These are phyloP conservation scores for fruit fly (Drosophila melanogaster) DNA, from an alignment of 1,140 invertebrate species.

Conservation along the genomic window Release_6_plus_ISO1_MT NT_033777.3:19121501-19122000, in stretches of 20 bases:
- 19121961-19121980: slow-evolving; percentile 39
- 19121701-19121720: slow-evolving; percentile 67
- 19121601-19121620: slow-evolving; percentile 38
- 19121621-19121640: slow-evolving; percentile 46
- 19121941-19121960: slow-evolving; percentile 37
- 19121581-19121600: slow-evolving; percentile 36
- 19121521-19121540: not conserved
- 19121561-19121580: slow-evolving; percentile 65
- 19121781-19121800: slow-evolving; percentile 63
- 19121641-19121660: slow-evolving; percentile 82
- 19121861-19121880: slow-evolving; percentile 10
- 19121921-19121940: slow-evolving; percentile 36
- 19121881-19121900: slow-evolving; percentile 15
- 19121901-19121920: slow-evolving; percentile 42
- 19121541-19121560: slow-evolving; percentile 26
- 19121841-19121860: slow-evolving; percentile 30
- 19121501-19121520: slow-evolving; percentile 29
- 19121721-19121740: slow-evolving; percentile 10
- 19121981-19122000: slow-evolving; percentile 25
- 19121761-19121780: slow-evolving; percentile 52
- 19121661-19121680: slow-evolving; percentile 63
- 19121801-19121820: slow-evolving; percentile 39
- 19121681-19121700: slow-evolving; percentile 31
- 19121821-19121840: slow-evolving; percentile 45
- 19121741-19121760: slow-evolving; percentile 54